Conservation (phyloP, 1,140 invertebrate genomes). For the Orchesella cincta region DNA sequence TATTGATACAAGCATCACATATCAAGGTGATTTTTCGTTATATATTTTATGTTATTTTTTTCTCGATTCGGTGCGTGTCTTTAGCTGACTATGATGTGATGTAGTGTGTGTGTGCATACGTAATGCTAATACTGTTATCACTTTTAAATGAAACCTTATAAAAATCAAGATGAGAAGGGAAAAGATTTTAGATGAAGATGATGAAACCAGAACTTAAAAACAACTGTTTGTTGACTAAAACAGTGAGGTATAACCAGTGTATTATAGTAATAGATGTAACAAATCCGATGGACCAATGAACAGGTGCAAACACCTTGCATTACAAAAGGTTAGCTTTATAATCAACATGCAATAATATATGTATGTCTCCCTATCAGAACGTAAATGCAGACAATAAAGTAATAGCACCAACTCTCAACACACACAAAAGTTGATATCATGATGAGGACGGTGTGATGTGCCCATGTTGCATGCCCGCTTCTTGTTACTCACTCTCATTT, state of each 20-base stretch:
- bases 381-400: background rate
- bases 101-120: too few relatives aligned
- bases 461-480: background rate
- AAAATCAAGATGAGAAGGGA: background rate
- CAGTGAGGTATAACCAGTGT: background rate
- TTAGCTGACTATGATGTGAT: too few relatives aligned
- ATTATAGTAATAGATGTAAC: background rate
- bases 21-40: too few relatives aligned
- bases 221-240: background rate
- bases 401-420: too few relatives aligned
- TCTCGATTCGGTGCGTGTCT: too few relatives aligned
- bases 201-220: background rate
- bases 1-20: too few relatives aligned
- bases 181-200: background rate
- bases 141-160: background rate
- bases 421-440: background rate
- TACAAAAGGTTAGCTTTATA: background rate
- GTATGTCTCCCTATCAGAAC: too few relatives aligned
- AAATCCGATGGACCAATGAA: background rate
- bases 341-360: constrained; percentile 19
- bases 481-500: background rate
- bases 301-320: constrained; percentile 2
- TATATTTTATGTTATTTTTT: too few relatives aligned
- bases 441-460: background rate
- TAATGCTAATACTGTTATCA: too few relatives aligned